Conservation (phyloP, 2,797 vertebrate species). For the Channallabes apus region DNA sequence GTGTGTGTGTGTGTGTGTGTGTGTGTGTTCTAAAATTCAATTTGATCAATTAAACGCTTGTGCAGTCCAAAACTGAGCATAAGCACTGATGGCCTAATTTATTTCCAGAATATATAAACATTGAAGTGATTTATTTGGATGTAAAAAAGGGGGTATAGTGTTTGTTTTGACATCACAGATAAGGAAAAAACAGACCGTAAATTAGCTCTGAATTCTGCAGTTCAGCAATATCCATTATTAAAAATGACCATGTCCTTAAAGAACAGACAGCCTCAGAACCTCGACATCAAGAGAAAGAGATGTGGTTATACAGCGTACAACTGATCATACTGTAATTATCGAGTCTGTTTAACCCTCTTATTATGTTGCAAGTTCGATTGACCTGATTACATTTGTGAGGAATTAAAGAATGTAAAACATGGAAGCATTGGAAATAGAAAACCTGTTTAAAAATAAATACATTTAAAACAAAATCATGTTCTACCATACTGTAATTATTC, state of each 20-base stretch:
- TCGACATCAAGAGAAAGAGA: constrained; percentile 2
- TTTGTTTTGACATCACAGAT: constrained; percentile 63
- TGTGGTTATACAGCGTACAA: neutral
- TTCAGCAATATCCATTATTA: constrained; percentile 28
- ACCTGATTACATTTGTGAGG: neutral
- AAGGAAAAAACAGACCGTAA: constrained; percentile 59
- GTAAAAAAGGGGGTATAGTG: constrained; percentile 63
- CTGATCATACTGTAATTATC: neutral
- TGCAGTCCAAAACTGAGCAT: neutral
- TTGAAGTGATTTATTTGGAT: constrained; percentile 74
- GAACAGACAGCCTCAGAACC: constrained; percentile 16
- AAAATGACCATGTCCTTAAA: neutral
- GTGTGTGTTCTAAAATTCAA: neutral
- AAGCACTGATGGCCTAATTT: neutral
- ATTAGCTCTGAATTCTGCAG: constrained; percentile 45
- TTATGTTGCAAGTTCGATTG: constrained; percentile 9
- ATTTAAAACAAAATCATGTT: neutral
- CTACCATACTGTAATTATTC: neutral
- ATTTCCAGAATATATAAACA: constrained; percentile 60
- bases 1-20: too few species aligned
- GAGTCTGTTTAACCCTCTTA: constrained; percentile 9
- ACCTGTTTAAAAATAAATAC: neutral
- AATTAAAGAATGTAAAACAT: neutral
- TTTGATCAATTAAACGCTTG: neutral
- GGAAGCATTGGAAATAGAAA: constrained; percentile 3